A percentile compares a stretch with the other conserved stretches of the same genome.
phyloP scores from a whole-genome alignment of 1,140 invertebrate species.

The Paralvinella palmiformis region DNA sequence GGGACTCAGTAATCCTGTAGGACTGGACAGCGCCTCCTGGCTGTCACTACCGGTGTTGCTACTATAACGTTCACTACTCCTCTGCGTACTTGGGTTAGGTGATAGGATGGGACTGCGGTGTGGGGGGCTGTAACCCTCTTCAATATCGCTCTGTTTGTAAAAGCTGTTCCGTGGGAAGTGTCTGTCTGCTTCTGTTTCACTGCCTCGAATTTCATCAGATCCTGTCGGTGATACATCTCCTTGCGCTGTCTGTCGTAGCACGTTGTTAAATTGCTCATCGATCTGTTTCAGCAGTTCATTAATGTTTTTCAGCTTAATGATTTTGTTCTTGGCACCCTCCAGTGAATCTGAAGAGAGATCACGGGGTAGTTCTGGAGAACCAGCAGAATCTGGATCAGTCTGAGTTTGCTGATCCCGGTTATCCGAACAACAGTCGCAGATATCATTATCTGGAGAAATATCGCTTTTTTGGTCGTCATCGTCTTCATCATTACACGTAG shows the following conservation, averaged over 20 bases:
- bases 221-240: background rate
- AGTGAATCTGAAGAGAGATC: background rate
- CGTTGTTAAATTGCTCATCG: slow-evolving; percentile 19
- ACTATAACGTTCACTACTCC: background rate
- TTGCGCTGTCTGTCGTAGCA: slow-evolving; percentile 9
- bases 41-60: background rate
- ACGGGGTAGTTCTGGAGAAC: background rate
- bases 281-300: slow-evolving; percentile 16
- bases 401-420: too few relatives aligned
- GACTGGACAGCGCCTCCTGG: background rate
- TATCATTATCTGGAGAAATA: too few relatives aligned
- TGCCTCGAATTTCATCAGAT: background rate
- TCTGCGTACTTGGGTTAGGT: background rate
- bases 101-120: slow-evolving; percentile 1
- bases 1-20: background rate
- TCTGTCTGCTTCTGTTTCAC: slow-evolving; percentile 6
- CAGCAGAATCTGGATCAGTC: background rate
- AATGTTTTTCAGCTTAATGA: slow-evolving; percentile 15
- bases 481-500: too few relatives aligned
- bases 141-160: background rate
- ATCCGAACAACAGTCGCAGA: too few relatives aligned
- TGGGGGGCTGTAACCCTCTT: slow-evolving; percentile 1
- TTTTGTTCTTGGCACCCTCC: background rate
- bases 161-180: background rate
- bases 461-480: too few relatives aligned